Evolutionary conservation across 2,113 vertebrate genomes (phyloP).

Genomic region (Odontophorus gujanensis): DNA sequence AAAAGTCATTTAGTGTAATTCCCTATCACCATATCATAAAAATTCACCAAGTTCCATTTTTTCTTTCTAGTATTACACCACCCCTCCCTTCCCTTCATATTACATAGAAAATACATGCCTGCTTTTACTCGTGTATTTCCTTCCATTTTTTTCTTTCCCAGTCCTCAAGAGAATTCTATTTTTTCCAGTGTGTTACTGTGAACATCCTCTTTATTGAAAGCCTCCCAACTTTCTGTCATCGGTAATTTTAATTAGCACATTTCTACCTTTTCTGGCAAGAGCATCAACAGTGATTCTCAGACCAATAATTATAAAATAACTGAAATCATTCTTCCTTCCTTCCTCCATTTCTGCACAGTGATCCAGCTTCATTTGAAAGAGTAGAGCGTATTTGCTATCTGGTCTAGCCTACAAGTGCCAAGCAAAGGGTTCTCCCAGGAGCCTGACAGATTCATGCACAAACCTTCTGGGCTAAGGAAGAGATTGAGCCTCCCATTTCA

Average conservation of each 20-base stretch:
- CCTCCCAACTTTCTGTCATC: slow-evolving; percentile 27
- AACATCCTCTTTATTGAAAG: neutral
- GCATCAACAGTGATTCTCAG: neutral
- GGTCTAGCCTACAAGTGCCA: neutral
- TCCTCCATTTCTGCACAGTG: neutral
- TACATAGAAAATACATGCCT: neutral
- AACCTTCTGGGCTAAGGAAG: neutral
- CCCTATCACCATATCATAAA: neutral
- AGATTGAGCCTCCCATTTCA: neutral
- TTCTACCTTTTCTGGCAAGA: slow-evolving; percentile 22
- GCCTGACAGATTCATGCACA: neutral
- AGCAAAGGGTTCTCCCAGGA: neutral
- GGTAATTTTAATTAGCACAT: slow-evolving; percentile 11
- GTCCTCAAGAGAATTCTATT: neutral
- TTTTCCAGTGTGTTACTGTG: neutral
- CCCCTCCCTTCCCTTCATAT: neutral
- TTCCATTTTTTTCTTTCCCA: neutral
- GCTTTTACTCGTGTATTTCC: neutral
- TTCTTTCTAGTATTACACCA: neutral
- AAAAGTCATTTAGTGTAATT: neutral
- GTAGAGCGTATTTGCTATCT: neutral
- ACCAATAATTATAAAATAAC: slow-evolving; percentile 12
- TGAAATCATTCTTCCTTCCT: neutral
- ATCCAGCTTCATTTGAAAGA: neutral
- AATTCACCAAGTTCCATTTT: neutral